phyloP scores from a whole-genome alignment of 2,113 vertebrate species.

The Thunnus thynnus region DNA sequence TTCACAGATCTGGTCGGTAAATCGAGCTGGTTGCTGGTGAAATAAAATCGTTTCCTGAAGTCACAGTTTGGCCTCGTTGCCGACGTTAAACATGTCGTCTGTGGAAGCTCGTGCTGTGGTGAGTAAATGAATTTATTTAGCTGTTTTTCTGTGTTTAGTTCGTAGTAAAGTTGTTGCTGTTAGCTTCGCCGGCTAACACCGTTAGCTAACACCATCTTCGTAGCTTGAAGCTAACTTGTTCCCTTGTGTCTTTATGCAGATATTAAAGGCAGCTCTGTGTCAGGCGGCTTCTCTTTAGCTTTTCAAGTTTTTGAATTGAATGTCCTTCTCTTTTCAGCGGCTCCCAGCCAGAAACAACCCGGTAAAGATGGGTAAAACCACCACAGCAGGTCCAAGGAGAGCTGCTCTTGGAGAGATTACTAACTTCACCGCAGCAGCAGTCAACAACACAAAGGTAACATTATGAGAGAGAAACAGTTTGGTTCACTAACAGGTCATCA shows the following conservation, averaged over 20 bases:
- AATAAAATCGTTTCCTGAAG: too few relatives aligned
- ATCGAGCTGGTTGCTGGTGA: too few relatives aligned
- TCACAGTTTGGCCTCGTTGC: background rate
- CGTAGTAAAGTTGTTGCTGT: too few relatives aligned
- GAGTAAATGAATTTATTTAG: constrained; percentile 29
- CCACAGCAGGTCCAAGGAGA: constrained; percentile 56
- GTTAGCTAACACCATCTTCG: too few relatives aligned
- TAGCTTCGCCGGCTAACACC: too few relatives aligned
- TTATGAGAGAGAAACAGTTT: too few relatives aligned
- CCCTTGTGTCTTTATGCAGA: too few relatives aligned
- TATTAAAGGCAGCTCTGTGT: too few relatives aligned
- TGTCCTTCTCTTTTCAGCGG: background rate
- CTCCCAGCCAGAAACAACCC: constrained; percentile 63
- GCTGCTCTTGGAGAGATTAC: constrained; percentile 80
- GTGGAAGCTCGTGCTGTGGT: constrained; percentile 65
- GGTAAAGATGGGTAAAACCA: constrained; percentile 58
- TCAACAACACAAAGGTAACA: constrained; percentile 65
- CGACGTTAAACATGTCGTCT: constrained; percentile 8
- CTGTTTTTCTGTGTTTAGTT: too few relatives aligned
- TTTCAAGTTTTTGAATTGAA: background rate
- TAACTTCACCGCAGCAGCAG: constrained; percentile 68
- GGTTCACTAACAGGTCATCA: too few relatives aligned
- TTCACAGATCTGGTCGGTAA: background rate
- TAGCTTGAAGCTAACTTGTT: too few relatives aligned
- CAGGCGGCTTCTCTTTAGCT: too few relatives aligned